phyloP scores from a whole-genome alignment of 2,888 invertebrate species.

The Rhagium mordax region DNA sequence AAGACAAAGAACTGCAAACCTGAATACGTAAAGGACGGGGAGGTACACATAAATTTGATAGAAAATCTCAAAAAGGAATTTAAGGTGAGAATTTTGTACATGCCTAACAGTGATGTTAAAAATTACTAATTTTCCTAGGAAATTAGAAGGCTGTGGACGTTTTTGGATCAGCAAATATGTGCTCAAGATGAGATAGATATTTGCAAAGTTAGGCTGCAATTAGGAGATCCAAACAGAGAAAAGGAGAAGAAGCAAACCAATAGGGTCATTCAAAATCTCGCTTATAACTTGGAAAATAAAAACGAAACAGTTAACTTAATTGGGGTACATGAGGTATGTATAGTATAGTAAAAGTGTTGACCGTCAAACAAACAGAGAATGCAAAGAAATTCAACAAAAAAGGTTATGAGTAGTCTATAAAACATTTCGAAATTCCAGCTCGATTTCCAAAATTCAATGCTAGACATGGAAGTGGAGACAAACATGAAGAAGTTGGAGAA shows the following conservation, averaged over 20 bases:
- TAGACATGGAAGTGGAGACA: constrained; percentile 64
- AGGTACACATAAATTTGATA: constrained; percentile 73
- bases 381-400: no score
- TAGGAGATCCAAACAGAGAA: constrained; percentile 68
- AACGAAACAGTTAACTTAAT: constrained; percentile 67
- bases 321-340: constrained; percentile 65
- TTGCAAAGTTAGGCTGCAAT: constrained; percentile 76
- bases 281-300: constrained; percentile 62
- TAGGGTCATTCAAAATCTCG: constrained; percentile 63
- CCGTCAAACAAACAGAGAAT: not conserved
- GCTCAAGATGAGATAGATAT: constrained; percentile 83
- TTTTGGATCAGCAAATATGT: constrained; percentile 68
- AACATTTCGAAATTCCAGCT: constrained; percentile 55
- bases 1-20: constrained; percentile 65
- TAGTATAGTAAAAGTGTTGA: not conserved
- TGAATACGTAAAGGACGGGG: constrained; percentile 70
- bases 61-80: constrained; percentile 79
- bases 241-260: constrained; percentile 41
- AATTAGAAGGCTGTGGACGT: constrained; percentile 67
- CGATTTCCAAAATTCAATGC: constrained; percentile 59
- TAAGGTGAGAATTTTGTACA: constrained; percentile 65
- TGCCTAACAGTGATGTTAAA: no score
- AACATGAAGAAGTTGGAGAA: constrained; percentile 69
- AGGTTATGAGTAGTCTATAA: not conserved
- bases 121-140: no score